Evolutionary conservation across 1,140 invertebrate genomes (phyloP).

Genomic region (Spodoptera frugiperda): DNA sequence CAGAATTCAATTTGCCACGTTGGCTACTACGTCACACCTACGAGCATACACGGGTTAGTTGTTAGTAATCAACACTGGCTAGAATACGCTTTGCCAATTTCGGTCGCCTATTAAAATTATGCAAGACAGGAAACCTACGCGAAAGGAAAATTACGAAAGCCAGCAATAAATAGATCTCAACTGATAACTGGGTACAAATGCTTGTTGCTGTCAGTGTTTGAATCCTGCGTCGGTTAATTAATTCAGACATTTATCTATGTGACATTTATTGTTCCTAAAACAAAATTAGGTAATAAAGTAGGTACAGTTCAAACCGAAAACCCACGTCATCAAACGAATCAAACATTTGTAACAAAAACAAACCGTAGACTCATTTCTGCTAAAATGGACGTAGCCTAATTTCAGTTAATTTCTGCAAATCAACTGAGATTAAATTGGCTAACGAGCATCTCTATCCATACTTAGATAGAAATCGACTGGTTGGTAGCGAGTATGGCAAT

Average conservation of each 20-base stretch:
- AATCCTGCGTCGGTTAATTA: background rate
- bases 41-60: constrained; percentile 2
- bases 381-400: background rate
- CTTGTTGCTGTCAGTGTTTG: background rate
- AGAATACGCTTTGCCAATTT: constrained; percentile 18
- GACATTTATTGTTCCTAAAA: background rate
- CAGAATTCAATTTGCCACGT: constrained; percentile 36
- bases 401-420: constrained; percentile 24
- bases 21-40: constrained; percentile 29
- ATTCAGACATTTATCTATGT: background rate
- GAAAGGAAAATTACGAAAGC: constrained; percentile 37
- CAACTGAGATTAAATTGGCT: constrained; percentile 21
- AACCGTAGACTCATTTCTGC: constrained; percentile 3
- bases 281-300: background rate
- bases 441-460: constrained; percentile 34
- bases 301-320: no score
- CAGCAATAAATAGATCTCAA: constrained; percentile 24
- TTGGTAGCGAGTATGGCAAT: constrained; percentile 12
- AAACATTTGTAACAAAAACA: background rate
- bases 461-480: constrained; percentile 22
- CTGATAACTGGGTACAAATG: constrained; percentile 12
- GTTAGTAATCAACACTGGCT: constrained; percentile 30
- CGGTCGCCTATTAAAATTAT: constrained; percentile 17
- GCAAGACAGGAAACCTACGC: constrained; percentile 15
- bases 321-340: no score